Conservation (phyloP, 2,797 vertebrate genomes). For the Chelonia mydas region DNA sequence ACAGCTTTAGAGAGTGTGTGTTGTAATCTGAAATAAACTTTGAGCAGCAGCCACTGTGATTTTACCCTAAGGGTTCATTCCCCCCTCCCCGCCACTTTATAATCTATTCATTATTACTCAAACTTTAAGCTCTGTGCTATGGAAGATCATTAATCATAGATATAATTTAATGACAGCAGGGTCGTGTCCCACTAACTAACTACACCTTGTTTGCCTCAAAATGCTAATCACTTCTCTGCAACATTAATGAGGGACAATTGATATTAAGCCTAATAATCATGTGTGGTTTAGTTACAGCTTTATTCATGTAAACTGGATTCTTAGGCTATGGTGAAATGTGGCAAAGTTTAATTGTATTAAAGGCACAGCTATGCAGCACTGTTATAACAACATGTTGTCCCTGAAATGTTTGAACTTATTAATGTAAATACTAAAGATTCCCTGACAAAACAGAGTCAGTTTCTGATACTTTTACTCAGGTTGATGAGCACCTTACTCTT, state of each 20-base stretch:
- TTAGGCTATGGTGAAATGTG: slow-evolving; percentile 63
- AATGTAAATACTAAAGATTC: background rate
- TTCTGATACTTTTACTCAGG: accelerated
- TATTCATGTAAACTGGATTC: slow-evolving; percentile 60
- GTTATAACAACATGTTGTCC: background rate
- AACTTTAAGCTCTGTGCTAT: slow-evolving; percentile 87
- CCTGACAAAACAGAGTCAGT: accelerated
- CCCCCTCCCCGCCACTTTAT: slow-evolving; percentile 37
- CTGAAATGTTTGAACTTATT: accelerated
- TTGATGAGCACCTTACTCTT: accelerated
- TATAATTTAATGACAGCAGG: slow-evolving; percentile 98
- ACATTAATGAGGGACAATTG: slow-evolving; percentile 86
- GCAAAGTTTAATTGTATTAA: slow-evolving; percentile 40
- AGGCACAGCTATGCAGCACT: background rate
- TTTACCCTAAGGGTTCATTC: slow-evolving; percentile 46
- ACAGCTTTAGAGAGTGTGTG: slow-evolving; percentile 32
- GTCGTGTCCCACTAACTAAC: slow-evolving; percentile 96
- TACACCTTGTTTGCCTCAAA: slow-evolving; percentile 96
- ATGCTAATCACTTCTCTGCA: slow-evolving; percentile 94
- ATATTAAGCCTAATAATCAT: slow-evolving; percentile 77
- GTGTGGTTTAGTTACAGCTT: slow-evolving; percentile 76
- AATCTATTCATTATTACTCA: slow-evolving; percentile 74
- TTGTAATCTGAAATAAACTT: slow-evolving; percentile 62
- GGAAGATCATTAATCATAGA: slow-evolving; percentile 99
- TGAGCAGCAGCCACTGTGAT: slow-evolving; percentile 44